A percentile compares a stretch with the other conserved stretches of the same genome.
These are phyloP conservation scores for Halcyon smyrnensis DNA, from an alignment of 2,797 vertebrate genomes.

Conservation along the genomic window DNA sequence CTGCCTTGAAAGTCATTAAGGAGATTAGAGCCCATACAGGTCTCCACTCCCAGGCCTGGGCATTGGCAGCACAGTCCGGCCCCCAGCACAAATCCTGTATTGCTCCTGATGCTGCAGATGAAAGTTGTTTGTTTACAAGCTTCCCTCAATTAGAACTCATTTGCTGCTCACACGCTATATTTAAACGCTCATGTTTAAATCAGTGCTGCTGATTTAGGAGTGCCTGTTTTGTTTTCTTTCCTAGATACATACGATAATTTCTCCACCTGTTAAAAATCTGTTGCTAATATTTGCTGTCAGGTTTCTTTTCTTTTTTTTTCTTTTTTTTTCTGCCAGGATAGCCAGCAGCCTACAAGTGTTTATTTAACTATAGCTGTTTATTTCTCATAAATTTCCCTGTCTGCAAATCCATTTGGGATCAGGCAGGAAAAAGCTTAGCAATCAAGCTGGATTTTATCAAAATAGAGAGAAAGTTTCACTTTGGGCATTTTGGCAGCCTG, in stretches of 20 bases:
- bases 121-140: constrained; percentile 64
- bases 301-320: neutral
- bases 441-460: neutral
- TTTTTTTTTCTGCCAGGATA: neutral
- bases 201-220: neutral
- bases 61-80: neutral
- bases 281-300: constrained; percentile 20
- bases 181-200: constrained; percentile 53
- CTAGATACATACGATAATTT: neutral
- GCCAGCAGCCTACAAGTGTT: constrained; percentile 6
- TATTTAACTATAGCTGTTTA: constrained; percentile 21
- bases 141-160: constrained; percentile 51
- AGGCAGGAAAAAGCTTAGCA: neutral
- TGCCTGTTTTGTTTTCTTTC: constrained; percentile 44
- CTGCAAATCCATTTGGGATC: constrained; percentile 1
- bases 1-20: neutral
- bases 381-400: neutral
- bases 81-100: neutral
- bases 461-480: neutral
- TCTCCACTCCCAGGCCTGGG: neutral
- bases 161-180: constrained; percentile 47
- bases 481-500: neutral
- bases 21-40: neutral
- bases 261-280: constrained; percentile 55
- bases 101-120: neutral